Evolutionary conservation across 2,888 invertebrate genomes (phyloP), one percentile per base, ranked within the genome.

Genomic region (Galerucella calmariensis): DNA sequence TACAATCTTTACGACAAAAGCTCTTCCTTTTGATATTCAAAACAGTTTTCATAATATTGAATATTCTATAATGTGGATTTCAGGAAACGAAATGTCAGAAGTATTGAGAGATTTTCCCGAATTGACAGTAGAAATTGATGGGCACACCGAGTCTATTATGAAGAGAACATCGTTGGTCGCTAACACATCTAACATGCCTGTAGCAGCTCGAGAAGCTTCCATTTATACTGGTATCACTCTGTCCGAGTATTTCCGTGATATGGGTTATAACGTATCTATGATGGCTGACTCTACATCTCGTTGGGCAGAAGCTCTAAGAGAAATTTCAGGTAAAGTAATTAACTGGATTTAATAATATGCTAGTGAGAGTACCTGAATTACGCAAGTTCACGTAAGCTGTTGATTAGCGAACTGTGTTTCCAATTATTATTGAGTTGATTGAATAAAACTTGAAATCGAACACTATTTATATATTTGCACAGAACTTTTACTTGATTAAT

Each of bases 111-210:
- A 99, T 90, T 99, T 99, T 92, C 99, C 99, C 75, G 98, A 99
- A 90, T 90, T 99, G 86, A 94, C 96, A 0, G 96, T 98, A 84
- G 99, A 99, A 89, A 97, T 99, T 83, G 97, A 97, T 16, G 99
- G 99, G 11, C 92, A 93, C 58, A 96, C 95, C 1, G 99, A 99
- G 87, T 98, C 98, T 82, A 99, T 99, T 89, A 99, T 99, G 99
- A 99, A 98, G 90, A 94, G 99, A 88, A 99, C 99, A 2, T 96
- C 98, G 53, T 91, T 99, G 75, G 99, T 99, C 24, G 99, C 99
- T 85, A 99, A 99, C 90, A 99, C 99, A 46, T 99, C 99, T 79
- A 99, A 99, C 95, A 99, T 99, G 99, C 99, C 99, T 86, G 99
- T 99, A 78, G 99, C 99, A 84, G 99, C 99, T 88, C 94, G 99